These are phyloP conservation scores for Symphodus melops DNA, from an alignment of 2,113 vertebrate species.

Conservation along the genomic window DNA sequence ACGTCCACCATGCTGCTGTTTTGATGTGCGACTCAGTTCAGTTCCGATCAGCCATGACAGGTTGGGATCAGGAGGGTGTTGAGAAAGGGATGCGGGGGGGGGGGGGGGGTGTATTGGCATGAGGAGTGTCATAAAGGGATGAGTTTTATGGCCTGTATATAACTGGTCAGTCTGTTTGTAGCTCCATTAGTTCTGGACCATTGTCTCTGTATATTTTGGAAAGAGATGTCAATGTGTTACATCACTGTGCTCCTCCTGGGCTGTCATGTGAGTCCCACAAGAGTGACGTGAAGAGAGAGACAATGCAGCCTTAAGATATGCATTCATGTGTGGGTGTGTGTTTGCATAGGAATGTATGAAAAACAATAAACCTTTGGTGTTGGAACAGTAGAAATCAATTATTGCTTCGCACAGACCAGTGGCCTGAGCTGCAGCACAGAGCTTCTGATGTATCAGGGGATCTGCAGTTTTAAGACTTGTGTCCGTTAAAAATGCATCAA, in stretches of 20 bases:
- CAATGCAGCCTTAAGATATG: slow-evolving; percentile 8
- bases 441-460: slow-evolving; percentile 56
- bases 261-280: slow-evolving; percentile 15
- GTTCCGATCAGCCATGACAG: slow-evolving; percentile 40
- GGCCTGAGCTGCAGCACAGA: slow-evolving; percentile 55
- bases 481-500: slow-evolving; percentile 84
- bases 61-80: slow-evolving; percentile 10
- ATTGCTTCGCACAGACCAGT: slow-evolving; percentile 50
- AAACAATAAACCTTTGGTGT: slow-evolving; percentile 12
- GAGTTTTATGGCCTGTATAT: slow-evolving; percentile 37
- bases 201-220: slow-evolving; percentile 52
- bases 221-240: slow-evolving; percentile 64
- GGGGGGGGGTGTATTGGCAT: not conserved
- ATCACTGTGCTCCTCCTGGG: slow-evolving; percentile 42
- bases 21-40: slow-evolving; percentile 38
- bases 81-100: not conserved
- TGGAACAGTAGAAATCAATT: slow-evolving; percentile 38
- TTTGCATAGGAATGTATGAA: slow-evolving; percentile 27
- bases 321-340: slow-evolving; percentile 15
- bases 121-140: not conserved
- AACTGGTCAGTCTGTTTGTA: slow-evolving; percentile 61
- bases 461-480: slow-evolving; percentile 67
- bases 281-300: slow-evolving; percentile 18
- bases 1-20: slow-evolving; percentile 40
- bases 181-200: slow-evolving; percentile 63